A percentile compares a stretch with the other conserved stretches of the same genome.
phyloP scores from a whole-genome alignment of 1,140 invertebrate species.

The Pectinophora gossypiella region DNA sequence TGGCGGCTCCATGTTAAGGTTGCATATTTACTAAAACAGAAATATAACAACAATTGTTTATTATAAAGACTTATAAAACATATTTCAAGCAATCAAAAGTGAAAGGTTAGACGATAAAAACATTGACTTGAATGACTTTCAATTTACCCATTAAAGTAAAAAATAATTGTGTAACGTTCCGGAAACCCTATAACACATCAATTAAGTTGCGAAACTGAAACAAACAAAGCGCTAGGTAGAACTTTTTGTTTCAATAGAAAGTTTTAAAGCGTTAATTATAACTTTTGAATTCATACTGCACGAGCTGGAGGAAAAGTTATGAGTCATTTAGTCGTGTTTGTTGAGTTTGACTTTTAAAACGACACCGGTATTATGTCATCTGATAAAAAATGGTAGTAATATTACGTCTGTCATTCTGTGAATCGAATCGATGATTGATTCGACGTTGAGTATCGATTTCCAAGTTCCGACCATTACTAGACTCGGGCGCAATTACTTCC shows the following conservation, averaged over 20 bases:
- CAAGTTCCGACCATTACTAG: not conserved
- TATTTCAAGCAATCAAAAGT: not conserved
- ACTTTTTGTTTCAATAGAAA: constrained; percentile 33
- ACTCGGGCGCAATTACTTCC: not conserved
- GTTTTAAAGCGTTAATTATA: constrained; percentile 47
- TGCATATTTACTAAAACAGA: too few species aligned
- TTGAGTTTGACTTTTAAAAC: constrained; percentile 19
- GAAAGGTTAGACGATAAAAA: not conserved
- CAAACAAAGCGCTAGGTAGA: constrained; percentile 14
- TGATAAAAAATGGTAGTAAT: not conserved
- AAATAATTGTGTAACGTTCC: too few species aligned
- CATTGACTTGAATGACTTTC: not conserved
- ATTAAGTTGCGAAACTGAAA: constrained; percentile 21
- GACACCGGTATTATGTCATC: not conserved
- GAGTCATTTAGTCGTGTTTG: constrained; percentile 23
- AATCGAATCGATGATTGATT: not conserved
- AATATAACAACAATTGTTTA: too few species aligned
- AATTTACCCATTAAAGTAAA: too few species aligned
- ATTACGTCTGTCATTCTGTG: not conserved
- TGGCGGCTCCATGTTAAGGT: too few species aligned
- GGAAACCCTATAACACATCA: too few species aligned
- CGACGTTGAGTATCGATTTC: not conserved
- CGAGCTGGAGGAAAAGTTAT: constrained; percentile 30
- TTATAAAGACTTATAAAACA: too few species aligned
- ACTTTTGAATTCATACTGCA: constrained; percentile 32